Evolutionary conservation across 2,797 vertebrate species (phyloP).

Genomic region (Leuciscus waleckii): DNA sequence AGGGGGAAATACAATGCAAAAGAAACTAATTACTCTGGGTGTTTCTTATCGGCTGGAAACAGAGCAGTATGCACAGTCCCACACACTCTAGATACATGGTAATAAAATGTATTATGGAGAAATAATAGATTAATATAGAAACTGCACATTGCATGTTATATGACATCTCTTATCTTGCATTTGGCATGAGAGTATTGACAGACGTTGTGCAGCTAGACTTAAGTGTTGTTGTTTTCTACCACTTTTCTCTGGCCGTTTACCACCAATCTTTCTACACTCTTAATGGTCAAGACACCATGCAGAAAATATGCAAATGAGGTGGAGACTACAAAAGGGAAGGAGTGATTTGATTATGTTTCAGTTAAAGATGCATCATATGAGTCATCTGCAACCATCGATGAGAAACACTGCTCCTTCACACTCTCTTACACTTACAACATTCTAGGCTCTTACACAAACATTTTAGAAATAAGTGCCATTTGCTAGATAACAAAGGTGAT

Average conservation of each 20-base stretch:
- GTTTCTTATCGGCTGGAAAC: conserved; percentile 30
- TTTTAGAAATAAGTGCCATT: not conserved
- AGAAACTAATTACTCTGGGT: conserved; percentile 40
- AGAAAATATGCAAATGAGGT: conserved; percentile 24
- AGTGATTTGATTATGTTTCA: conserved; percentile 21
- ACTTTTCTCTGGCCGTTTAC: conserved; percentile 7
- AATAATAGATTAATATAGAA: conserved; percentile 4
- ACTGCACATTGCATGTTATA: not conserved
- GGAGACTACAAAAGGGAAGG: not conserved
- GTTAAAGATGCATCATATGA: conserved; percentile 1
- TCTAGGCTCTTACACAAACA: not conserved
- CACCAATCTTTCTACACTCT: not conserved
- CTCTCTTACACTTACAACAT: not conserved
- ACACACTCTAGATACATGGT: not conserved
- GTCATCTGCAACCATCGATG: not conserved
- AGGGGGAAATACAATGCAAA: conserved; percentile 26
- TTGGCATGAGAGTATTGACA: not conserved
- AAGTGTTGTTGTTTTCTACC: not conserved
- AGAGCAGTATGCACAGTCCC: not conserved
- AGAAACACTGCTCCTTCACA: conserved; percentile 17
- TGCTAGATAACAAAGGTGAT: not conserved
- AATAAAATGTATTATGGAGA: not conserved
- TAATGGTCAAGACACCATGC: not conserved
- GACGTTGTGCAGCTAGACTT: not conserved
- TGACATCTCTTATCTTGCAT: not conserved